Evolutionary conservation across 53 echinoderm and acorn worm species (phyloP).

Genomic region (Holothuria leucospilota): DNA sequence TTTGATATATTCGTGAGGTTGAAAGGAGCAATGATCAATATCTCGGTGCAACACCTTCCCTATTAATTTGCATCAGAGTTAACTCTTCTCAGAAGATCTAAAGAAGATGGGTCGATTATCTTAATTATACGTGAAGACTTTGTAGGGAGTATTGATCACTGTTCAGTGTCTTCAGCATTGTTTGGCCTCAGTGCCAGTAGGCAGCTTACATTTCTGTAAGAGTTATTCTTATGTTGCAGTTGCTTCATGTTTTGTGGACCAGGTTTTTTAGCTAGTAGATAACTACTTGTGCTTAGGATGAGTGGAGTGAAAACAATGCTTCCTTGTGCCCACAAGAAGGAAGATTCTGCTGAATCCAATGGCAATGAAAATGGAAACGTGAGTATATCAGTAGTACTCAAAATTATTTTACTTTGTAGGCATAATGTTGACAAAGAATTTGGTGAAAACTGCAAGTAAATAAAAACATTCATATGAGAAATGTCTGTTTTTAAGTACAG

Average conservation of each 20-base stretch:
- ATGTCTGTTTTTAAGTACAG: too few species aligned
- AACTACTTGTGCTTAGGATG: not conserved
- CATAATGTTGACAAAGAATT: too few species aligned
- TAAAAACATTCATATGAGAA: too few species aligned
- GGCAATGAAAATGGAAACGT: constrained; percentile 34
- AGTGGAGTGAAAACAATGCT: constrained; percentile 37
- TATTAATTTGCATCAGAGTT: constrained; percentile 36
- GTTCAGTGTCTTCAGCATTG: constrained; percentile 11
- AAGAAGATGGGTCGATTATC: constrained; percentile 38
- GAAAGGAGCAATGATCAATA: constrained; percentile 30
- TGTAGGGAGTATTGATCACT: not conserved
- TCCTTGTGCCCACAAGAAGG: constrained; percentile 30
- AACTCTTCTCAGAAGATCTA: not conserved
- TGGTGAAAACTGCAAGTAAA: too few species aligned
- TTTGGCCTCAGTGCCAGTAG: not conserved
- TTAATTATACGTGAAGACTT: constrained; percentile 35
- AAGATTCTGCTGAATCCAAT: constrained; percentile 8
- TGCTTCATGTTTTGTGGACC: not conserved
- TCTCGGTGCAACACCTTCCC: not conserved
- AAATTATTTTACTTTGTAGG: too few species aligned
- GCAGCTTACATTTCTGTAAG: not conserved
- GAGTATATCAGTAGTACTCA: not conserved
- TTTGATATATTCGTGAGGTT: too few species aligned
- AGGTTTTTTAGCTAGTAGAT: too few species aligned
- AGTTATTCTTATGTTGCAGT: not conserved